Base-by-base conservation (phyloP, 1,140 invertebrate genomes). In the Drosophila watanabei region DNA sequence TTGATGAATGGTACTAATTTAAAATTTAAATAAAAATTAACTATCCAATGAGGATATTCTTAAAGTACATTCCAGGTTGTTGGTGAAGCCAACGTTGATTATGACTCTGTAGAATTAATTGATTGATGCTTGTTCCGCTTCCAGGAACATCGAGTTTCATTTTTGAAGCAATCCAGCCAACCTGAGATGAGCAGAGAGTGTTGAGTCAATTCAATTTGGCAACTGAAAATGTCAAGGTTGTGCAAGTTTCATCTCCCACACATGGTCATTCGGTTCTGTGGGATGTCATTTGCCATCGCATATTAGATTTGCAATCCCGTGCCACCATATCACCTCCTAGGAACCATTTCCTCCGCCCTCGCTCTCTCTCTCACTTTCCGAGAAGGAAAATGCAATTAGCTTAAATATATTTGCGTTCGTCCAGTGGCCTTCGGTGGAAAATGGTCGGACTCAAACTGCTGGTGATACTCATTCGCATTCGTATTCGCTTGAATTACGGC, bases 81-180 rank as follows among this genome's bases (percentile, higher is more conserved):
- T 28, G 28, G 10, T 16, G n/a, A 8, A 32, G 20, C 52, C 41
- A 58, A 69, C 18, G 33, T 77, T 64, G 54, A 65, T 75, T 68
- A 88, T 87, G 71, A 80, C 45, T 83, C 63, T 88, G 49, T 84
- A 75, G 81, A 89, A 81, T 88, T 88, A 62, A 88, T 84, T 69
- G 72, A 81, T 88, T 78, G 57, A 18, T 61, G 56, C 62, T 82
- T 69, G 52, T 78, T 69, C 39, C 48, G 18, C 24, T 59, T 37
- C 46, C 37, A 56, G 62, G 63, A 82, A 66, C 54, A 70, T 63
- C 18, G 28, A 52, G 54, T 73, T 78, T 51, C 33, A 81, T 33
- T 64, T 58, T 68, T 48, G 56, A 71, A 68, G 61, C 65, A 41
- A 59, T 33, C 35, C 14, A 39, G 11, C 39, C 20, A 48, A 18